Evolutionary conservation across 37 sponge, comb jelly and placozoan genomes (phyloP).

Genomic region (Petrosia ficiformis): DNA sequence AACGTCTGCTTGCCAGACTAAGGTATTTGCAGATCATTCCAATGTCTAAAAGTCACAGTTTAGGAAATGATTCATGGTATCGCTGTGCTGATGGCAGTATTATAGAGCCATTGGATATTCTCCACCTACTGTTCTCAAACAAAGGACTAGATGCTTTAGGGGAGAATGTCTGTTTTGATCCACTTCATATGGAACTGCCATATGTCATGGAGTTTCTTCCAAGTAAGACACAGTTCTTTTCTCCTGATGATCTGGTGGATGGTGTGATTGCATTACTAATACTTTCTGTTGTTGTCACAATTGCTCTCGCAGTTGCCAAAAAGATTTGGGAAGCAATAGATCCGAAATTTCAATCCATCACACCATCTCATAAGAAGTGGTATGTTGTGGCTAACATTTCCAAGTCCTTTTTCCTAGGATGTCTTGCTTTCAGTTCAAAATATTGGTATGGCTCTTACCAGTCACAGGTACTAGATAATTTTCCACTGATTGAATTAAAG

Average conservation of each 20-base stretch:
- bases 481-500: constrained; percentile 27
- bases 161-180: constrained; percentile 37
- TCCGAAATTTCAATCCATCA: constrained; percentile 47
- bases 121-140: constrained; percentile 57
- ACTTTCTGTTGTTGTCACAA: constrained; percentile 13
- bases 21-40: too few relatives aligned
- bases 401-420: constrained; percentile 58
- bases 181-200: constrained; percentile 6
- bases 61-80: constrained; percentile 8
- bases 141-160: constrained; percentile 21
- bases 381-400: constrained; percentile 81
- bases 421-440: constrained; percentile 23
- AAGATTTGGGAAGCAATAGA: constrained; percentile 36
- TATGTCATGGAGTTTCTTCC: constrained; percentile 33
- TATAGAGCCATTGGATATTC: constrained; percentile 49
- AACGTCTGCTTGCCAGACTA: too few relatives aligned
- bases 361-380: constrained; percentile 83
- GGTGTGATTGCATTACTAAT: constrained; percentile 29
- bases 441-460: constrained; percentile 44
- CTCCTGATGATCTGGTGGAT: constrained; percentile 54
- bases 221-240: constrained; percentile 23
- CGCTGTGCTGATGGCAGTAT: constrained; percentile 54
- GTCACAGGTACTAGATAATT: constrained; percentile 30
- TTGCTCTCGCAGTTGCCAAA: constrained; percentile 13
- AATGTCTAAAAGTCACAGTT: too few relatives aligned